A percentile compares a stretch with the other conserved stretches of the same genome.
These are phyloP conservation scores for Trialeurodes vaporariorum DNA, from an alignment of 1,140 invertebrate genomes.

Conservation along the genomic window DNA sequence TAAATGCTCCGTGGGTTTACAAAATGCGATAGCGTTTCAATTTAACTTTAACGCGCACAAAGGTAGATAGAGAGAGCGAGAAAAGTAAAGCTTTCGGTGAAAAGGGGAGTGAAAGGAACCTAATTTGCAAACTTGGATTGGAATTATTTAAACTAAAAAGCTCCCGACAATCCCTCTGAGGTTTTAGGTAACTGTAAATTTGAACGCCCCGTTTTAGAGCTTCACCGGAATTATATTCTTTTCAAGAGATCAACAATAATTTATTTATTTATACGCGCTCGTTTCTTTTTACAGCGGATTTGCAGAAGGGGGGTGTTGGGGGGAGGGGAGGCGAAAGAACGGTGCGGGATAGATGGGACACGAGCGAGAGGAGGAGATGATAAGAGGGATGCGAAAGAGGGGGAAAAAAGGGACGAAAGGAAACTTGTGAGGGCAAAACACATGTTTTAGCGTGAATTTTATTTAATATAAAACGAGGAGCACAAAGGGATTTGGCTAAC, in stretches of 20 bases:
- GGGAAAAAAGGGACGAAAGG: background rate
- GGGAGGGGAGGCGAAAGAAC: background rate
- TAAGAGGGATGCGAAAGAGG: too few species aligned
- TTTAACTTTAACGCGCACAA: background rate
- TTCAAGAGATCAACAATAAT: slow-evolving; percentile 1
- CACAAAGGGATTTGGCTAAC: background rate
- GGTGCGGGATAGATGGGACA: too few species aligned
- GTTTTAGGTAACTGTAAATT: background rate
- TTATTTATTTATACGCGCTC: background rate
- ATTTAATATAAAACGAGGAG: slow-evolving; percentile 1
- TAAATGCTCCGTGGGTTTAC: too few species aligned
- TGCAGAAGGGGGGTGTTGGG: background rate
- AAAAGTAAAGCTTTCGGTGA: too few species aligned
- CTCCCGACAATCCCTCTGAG: background rate
- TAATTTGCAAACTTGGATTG: background rate
- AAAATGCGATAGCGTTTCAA: too few species aligned
- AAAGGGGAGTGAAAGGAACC: background rate
- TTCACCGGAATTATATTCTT: background rate
- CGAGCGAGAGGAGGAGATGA: too few species aligned
- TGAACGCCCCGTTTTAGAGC: background rate
- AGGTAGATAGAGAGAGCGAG: too few species aligned
- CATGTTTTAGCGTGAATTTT: background rate
- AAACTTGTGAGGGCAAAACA: background rate
- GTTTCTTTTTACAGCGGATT: background rate
- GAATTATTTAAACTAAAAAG: background rate